A percentile compares a stretch with the other conserved stretches of the same genome.
Conservation (phyloP, 1,140 invertebrate species). For the Psilanteris sp. region DNA sequence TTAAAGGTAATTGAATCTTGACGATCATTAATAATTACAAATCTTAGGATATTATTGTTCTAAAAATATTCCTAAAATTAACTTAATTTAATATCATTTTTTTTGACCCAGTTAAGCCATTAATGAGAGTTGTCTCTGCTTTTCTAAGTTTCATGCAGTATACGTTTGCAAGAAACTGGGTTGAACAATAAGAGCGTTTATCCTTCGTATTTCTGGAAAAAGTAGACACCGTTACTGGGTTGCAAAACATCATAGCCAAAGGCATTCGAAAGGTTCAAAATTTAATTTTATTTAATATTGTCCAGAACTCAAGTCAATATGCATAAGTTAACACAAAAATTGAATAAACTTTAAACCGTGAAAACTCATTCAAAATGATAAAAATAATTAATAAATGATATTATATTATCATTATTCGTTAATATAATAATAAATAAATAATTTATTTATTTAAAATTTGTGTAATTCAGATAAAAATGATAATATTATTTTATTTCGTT, state of each 20-base stretch:
- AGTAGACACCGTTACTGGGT: conserved; percentile 21
- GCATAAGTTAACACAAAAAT: no score
- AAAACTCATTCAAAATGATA: no score
- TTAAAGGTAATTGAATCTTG: conserved; percentile 17
- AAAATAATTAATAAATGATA: no score
- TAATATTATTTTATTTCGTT: no score
- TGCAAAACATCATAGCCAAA: conserved; percentile 15
- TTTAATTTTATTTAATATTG: conserved; percentile 5
- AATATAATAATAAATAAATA: no score
- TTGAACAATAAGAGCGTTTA: conserved; percentile 49
- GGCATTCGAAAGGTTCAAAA: conserved; percentile 1
- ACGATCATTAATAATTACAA: conserved; percentile 11
- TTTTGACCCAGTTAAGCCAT: conserved; percentile 47
- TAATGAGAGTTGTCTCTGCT: conserved; percentile 42
- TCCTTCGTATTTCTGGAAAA: conserved; percentile 32
- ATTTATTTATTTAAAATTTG: no score
- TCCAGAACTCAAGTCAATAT: not conserved
- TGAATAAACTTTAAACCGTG: no score
- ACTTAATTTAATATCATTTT: conserved; percentile 40
- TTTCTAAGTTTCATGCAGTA: conserved; percentile 31
- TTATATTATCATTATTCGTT: no score
- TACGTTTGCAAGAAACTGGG: conserved; percentile 45
- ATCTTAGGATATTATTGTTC: conserved; percentile 4
- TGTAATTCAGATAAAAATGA: no score
- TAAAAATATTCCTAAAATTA: conserved; percentile 26